Evolutionary conservation across 2,888 invertebrate species (phyloP).

Genomic region (Ormyrus pomaceus): DNA sequence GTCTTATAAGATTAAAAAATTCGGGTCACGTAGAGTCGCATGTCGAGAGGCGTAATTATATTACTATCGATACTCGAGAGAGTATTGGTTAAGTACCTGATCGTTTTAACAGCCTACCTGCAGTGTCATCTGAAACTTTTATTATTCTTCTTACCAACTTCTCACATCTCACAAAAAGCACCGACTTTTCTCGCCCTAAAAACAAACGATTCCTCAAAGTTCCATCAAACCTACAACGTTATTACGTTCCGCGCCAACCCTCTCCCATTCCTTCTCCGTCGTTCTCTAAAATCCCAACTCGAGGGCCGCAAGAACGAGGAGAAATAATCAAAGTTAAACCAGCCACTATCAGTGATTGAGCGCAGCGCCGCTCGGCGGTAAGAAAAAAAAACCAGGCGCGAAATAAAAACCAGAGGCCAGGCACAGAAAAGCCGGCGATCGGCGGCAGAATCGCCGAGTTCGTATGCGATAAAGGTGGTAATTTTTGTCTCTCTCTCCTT

Average conservation of each 20-base stretch:
- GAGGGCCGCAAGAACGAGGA: not conserved
- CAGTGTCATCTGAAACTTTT: constrained; percentile 2
- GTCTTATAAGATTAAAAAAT: too few relatives aligned
- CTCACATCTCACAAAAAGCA: not conserved
- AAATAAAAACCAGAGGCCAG: not conserved
- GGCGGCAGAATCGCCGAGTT: constrained; percentile 28
- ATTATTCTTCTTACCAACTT: not conserved
- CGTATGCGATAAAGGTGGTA: constrained; percentile 32
- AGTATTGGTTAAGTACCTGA: constrained; percentile 5
- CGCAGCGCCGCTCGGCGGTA: not conserved
- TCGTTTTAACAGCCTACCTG: not conserved
- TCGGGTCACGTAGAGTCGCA: constrained; percentile 24
- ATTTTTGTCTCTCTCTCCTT: constrained; percentile 28
- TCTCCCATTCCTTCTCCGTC: too few relatives aligned
- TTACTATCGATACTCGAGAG: not conserved
- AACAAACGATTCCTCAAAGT: too few relatives aligned
- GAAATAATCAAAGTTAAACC: not conserved
- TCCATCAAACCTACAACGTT: too few relatives aligned
- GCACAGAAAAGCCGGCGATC: not conserved
- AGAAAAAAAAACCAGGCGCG: not conserved
- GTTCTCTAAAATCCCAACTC: too few relatives aligned
- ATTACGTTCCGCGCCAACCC: too few relatives aligned
- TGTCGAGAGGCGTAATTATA: constrained; percentile 14
- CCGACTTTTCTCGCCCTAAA: not conserved
- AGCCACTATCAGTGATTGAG: not conserved